Conservation (phyloP, 2,797 vertebrate genomes). For the Lepilemur septentrionalis region DNA sequence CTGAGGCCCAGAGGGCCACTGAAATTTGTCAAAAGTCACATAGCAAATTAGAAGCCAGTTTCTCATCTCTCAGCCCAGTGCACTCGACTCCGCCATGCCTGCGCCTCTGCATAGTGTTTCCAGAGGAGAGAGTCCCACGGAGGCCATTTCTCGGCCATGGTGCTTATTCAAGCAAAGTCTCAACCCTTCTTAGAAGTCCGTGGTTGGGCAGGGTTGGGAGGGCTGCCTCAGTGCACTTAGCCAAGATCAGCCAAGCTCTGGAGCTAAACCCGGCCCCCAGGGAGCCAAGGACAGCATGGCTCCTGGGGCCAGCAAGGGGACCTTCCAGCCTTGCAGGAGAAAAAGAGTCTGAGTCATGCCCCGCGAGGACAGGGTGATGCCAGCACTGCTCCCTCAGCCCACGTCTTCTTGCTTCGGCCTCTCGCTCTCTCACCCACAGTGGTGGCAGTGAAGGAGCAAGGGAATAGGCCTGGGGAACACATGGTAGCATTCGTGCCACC, state of each 20-base stretch:
- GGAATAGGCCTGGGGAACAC: not conserved
- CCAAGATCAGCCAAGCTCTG: not conserved
- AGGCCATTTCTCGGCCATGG: not conserved
- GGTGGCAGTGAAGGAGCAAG: not conserved
- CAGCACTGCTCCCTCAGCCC: fast-evolving
- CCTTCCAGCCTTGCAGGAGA: not conserved
- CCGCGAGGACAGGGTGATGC: not conserved
- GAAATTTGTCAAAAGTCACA: not conserved
- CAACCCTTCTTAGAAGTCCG: not conserved
- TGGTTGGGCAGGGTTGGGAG: not conserved
- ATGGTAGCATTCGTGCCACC: fast-evolving
- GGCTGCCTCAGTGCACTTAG: no score
- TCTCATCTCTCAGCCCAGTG: not conserved
- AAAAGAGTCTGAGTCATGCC: not conserved
- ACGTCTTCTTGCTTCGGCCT: not conserved
- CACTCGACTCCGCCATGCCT: not conserved
- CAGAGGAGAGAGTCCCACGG: not conserved
- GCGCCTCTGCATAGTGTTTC: not conserved
- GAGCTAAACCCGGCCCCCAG: not conserved
- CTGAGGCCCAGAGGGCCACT: not conserved
- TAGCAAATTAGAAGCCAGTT: not conserved
- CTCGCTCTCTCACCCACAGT: not conserved
- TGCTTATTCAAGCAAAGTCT: conserved; percentile 21
- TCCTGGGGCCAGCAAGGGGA: no score
- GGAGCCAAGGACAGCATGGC: no score